Conservation (phyloP, 2,888 invertebrate genomes). For the Gymnosoma rotundatum region DNA sequence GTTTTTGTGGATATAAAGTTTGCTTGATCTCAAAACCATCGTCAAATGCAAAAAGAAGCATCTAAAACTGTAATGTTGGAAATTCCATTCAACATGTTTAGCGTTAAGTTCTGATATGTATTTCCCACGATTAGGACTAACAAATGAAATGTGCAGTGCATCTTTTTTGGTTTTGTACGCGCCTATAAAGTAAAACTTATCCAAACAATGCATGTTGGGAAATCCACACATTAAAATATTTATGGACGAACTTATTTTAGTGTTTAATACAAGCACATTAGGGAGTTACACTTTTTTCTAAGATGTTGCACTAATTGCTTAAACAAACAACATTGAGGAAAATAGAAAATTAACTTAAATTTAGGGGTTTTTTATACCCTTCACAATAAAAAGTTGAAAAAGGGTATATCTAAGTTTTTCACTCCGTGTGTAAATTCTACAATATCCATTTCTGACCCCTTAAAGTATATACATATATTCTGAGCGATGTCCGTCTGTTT, state of each 20-base stretch:
- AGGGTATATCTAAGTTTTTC: too few relatives aligned
- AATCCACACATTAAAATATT: neutral
- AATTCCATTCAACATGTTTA: neutral
- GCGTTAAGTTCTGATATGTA: constrained; percentile 23
- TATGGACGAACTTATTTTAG: neutral
- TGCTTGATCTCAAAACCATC: neutral
- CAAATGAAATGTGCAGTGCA: constrained; percentile 6
- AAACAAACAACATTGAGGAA: too few relatives aligned
- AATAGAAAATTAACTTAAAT: too few relatives aligned
- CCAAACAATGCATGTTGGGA: neutral
- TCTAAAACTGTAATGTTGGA: neutral
- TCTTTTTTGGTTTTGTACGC: constrained; percentile 5
- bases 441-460: too few relatives aligned
- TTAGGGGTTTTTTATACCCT: too few relatives aligned
- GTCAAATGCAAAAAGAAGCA: neutral
- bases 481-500: too few relatives aligned
- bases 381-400: too few relatives aligned
- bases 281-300: too few relatives aligned
- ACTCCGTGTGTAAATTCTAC: too few relatives aligned
- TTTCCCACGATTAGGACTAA: constrained; percentile 51
- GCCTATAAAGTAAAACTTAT: neutral
- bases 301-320: too few relatives aligned
- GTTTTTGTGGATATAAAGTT: neutral
- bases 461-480: too few relatives aligned
- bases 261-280: too few relatives aligned